Evolutionary conservation across 2,797 vertebrate genomes (phyloP), one percentile per base, ranked within the genome.

Genomic region (Notolepis coatsorum): DNA sequence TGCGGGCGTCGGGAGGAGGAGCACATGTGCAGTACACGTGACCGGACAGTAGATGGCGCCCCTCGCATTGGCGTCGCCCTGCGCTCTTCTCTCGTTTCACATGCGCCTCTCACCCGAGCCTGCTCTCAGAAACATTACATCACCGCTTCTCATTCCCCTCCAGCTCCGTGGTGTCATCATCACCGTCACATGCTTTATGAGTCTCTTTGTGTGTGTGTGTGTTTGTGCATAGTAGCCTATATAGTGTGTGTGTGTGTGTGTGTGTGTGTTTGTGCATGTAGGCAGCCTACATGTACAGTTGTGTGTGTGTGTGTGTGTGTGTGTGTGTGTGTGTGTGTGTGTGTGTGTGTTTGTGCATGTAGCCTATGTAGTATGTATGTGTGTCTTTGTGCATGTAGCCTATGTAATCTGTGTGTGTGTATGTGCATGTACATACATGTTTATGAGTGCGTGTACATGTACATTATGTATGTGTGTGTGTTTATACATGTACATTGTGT

Each of bases 1-100:
- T 73, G n/a, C 28, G 38, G 51, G 71, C 72, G 28, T 0, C 7
- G 8, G 61, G 18, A 21, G 15, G 41, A 23, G 62, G 61, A 67
- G 50, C 10, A 43, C 10, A 20, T 24, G 21, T 62, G 79, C 48
- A 65, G 43, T 87, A 72, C 61, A 10, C 13, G 0, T 0, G 3
- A 15, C 1, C 12, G 3, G 42, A 54, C 91, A 86, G 84, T 75
- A 91, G 91, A 90, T 89, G 89, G 91, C 73, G 88, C 88, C 75
- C 79, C 59, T 77, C 28, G 37, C 87, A 84, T 86, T 85, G 77
- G 60, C 77, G 86, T 81, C 64, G n/a, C 0, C n/a, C 37, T 23
- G 41, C 28, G 35, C 0, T 0, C 30, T 25, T 1, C 24, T 31
- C n/a, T 46, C 7, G 39, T 61, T 33, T 42, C 28, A 15, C 35